Evolutionary conservation across 1,140 invertebrate genomes (phyloP).

Genomic region (Neomicropteryx cornuta): DNA sequence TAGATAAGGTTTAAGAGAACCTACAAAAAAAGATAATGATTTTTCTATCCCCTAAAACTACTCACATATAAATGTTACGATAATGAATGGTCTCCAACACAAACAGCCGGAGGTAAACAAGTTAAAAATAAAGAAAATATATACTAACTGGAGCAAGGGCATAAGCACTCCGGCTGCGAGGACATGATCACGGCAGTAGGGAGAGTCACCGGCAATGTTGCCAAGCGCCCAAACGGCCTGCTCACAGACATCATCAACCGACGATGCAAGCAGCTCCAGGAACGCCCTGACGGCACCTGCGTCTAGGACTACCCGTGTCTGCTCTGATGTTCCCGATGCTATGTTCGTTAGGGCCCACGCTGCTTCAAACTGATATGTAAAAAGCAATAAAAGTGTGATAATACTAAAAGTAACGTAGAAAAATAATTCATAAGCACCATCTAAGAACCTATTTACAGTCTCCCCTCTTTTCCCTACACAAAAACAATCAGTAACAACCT

Average conservation of each 20-base stretch:
- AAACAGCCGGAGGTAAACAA: too few relatives aligned
- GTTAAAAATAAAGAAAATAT: constrained; percentile 14
- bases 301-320: constrained; percentile 88
- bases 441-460: not conserved
- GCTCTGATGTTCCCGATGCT: constrained; percentile 89
- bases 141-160: constrained; percentile 78
- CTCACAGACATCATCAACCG: constrained; percentile 91
- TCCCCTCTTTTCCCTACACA: too few relatives aligned
- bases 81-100: not conserved
- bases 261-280: constrained; percentile 65
- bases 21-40: too few relatives aligned
- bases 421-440: not conserved
- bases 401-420: constrained; percentile 3
- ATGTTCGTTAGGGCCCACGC: constrained; percentile 98
- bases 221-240: constrained; percentile 94
- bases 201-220: constrained; percentile 94
- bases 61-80: not conserved
- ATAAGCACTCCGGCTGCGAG: constrained; percentile 73
- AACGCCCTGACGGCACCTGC: constrained; percentile 90
- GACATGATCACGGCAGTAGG: constrained; percentile 85
- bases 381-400: constrained; percentile 19
- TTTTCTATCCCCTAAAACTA: too few relatives aligned
- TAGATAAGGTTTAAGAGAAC: too few relatives aligned
- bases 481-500: constrained; percentile 3
- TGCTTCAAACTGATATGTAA: constrained; percentile 95